These are phyloP conservation scores for Vireo altiloquus DNA, from an alignment of 2,113 vertebrate genomes.

Conservation along the genomic window DNA sequence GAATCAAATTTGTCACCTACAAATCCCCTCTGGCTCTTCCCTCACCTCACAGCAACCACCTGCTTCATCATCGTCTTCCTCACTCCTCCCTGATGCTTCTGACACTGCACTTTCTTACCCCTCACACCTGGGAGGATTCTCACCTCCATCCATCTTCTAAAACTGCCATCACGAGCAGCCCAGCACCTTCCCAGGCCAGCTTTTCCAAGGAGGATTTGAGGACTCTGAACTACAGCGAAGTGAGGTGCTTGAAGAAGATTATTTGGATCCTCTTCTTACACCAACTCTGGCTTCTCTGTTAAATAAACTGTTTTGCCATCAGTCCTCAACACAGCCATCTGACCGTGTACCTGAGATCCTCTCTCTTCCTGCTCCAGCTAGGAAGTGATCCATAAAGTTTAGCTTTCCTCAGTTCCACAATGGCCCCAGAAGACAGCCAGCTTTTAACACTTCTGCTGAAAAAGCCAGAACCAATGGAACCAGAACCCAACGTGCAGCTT, in stretches of 20 bases:
- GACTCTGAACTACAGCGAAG: neutral
- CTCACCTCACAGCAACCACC: neutral
- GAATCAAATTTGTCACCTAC: neutral
- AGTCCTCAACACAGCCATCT: fast-evolving
- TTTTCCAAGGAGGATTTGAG: neutral
- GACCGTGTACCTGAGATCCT: neutral
- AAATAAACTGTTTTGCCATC: neutral
- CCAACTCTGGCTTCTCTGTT: neutral
- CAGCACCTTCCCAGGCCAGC: neutral
- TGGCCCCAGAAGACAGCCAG: neutral
- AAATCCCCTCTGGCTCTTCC: neutral
- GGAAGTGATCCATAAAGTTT: neutral
- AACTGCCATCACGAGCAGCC: neutral
- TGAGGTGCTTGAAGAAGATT: neutral
- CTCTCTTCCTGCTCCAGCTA: neutral
- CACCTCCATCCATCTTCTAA: neutral
- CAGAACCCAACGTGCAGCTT: neutral
- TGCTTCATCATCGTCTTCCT: neutral
- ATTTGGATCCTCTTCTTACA: neutral
- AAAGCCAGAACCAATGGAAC: neutral
- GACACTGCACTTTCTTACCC: neutral
- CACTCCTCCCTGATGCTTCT: neutral
- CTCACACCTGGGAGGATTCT: neutral
- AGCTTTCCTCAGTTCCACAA: neutral
- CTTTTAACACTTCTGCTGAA: neutral